Base-by-base conservation (phyloP, 64 coral and sea anemone genomes). In the Pocillopora verrucosa region DNA sequence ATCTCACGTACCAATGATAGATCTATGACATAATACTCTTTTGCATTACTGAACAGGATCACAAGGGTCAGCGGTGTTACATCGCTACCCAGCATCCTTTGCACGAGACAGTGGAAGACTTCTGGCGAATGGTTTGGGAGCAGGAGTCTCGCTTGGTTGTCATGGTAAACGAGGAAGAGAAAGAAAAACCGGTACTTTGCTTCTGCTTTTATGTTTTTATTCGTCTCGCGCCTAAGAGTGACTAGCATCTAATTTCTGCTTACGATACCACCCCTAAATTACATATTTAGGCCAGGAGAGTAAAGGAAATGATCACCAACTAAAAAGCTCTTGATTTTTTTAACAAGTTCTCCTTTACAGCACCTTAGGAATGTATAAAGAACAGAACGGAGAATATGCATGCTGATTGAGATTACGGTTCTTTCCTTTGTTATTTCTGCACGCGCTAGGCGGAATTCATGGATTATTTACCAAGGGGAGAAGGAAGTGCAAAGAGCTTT, bases 81-180 rank as follows among this genome's bases (percentile, higher is more conserved):
- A 96, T 96, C 20, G 88, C 92, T 62, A 96, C 95, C 77, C 95
- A 96, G 67, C 95, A 96, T 91, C 95, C 95, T 24, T 58, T 96
- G 78, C 56, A 88, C 16, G 95, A 96, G 16, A 96, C 95, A 16
- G 87, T 83, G 77, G 87, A 75, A 16, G 95, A 96, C 93, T 96
- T 96, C 78, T 96, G 95, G 95, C 91, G 80, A 58, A 93, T 96
- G 95, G 86, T 96, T 13, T 96, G 95, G 95, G 95, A 96, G 14
- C 88, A 88, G 57, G 87, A 91, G 56, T 87, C 72, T 1, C 59
- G 59, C 15, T 56, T 93, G 24, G 74, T 96, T 61, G 91, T 96
- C 9, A 96, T 93, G 95, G 95, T 96, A 19, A 96, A 96, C 77
- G 95, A 96, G 26, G 91, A 93, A 24, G 83, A 91, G 41, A 92